phyloP scores from a whole-genome alignment of 2,113 vertebrate species.

The Madoqua kirkii region DNA sequence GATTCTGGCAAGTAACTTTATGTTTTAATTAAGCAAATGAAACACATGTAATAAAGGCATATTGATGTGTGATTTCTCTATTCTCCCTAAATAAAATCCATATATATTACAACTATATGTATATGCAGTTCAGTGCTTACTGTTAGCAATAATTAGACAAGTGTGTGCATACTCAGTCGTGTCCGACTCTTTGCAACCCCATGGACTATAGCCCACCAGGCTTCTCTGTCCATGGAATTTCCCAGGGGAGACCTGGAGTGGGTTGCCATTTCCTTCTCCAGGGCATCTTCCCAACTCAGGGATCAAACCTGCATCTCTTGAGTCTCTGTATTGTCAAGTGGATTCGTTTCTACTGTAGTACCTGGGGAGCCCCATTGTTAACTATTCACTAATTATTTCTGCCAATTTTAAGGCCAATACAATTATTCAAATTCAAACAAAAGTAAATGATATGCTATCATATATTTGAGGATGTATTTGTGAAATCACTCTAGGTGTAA shows the following conservation, averaged over 20 bases:
- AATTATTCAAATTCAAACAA: not conserved
- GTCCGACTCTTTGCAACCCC: not conserved
- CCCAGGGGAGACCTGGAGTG: not conserved
- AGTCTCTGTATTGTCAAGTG: not conserved
- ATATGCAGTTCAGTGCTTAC: not conserved
- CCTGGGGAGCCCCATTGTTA: not conserved
- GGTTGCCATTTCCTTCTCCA: not conserved
- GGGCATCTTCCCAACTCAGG: not conserved
- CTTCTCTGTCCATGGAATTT: not conserved
- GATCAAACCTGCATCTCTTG: not conserved
- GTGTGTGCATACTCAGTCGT: fast-evolving
- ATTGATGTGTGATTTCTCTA: not conserved
- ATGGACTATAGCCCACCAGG: not conserved
- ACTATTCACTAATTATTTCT: not conserved
- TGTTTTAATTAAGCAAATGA: not conserved
- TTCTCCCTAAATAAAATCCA: not conserved
- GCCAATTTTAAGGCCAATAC: not conserved
- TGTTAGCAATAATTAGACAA: not conserved
- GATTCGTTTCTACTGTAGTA: not conserved
- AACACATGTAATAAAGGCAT: not conserved
- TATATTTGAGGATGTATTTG: not conserved
- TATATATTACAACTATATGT: not conserved
- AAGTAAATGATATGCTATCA: not conserved
- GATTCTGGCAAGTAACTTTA: not conserved
- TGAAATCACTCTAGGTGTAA: not conserved